Evolutionary conservation across 2,113 vertebrate species (phyloP).

Genomic region (Calonectris borealis): DNA sequence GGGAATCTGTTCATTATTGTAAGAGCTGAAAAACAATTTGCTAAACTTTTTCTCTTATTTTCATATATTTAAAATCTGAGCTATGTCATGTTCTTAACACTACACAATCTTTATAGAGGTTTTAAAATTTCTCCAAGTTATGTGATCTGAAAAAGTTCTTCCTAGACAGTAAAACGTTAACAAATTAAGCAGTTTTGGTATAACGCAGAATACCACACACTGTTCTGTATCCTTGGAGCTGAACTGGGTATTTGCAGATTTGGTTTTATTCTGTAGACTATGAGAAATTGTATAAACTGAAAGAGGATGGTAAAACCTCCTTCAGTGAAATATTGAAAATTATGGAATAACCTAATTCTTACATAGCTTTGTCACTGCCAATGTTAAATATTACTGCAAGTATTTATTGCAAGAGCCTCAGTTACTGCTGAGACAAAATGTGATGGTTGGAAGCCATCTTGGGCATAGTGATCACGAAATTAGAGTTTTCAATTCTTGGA

Average conservation of each 20-base stretch:
- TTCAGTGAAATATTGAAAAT: background rate
- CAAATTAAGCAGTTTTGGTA: background rate
- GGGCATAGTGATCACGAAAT: background rate
- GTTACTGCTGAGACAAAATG: background rate
- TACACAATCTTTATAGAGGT: background rate
- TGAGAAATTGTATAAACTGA: background rate
- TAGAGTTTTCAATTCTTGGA: background rate
- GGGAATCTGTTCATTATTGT: background rate
- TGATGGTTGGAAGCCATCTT: background rate
- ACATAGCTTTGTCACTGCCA: background rate
- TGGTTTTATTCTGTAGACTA: background rate
- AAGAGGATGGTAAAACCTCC: background rate
- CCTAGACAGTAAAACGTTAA: background rate
- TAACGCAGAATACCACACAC: background rate
- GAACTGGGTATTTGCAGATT: background rate
- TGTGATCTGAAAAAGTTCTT: background rate
- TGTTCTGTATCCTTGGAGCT: background rate
- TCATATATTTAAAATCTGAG: background rate
- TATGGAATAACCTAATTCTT: background rate
- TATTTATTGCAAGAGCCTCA: background rate
- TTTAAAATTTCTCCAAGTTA: background rate
- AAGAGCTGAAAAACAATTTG: background rate
- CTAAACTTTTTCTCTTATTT: background rate
- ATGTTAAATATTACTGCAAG: background rate
- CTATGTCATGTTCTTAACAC: background rate